Evolutionary conservation across 2,113 vertebrate species (phyloP).

Genomic region (Sapayoa aenigma): DNA sequence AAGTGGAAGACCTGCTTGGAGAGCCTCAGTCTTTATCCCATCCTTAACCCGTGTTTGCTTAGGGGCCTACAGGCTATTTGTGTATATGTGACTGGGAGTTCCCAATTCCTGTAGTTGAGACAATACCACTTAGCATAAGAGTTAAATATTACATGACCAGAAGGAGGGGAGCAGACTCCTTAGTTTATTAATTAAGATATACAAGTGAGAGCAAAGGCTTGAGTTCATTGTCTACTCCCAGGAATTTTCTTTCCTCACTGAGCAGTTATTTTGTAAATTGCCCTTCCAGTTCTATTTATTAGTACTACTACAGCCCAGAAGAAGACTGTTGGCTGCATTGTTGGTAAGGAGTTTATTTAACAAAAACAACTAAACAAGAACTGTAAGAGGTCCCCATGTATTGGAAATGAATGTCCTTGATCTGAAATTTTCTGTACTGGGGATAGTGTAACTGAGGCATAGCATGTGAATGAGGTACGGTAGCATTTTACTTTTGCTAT

Average conservation of each 20-base stretch:
- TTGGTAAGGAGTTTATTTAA: neutral
- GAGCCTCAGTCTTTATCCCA: neutral
- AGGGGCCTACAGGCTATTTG: neutral
- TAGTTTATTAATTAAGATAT: neutral
- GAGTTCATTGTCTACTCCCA: neutral
- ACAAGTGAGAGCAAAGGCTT: neutral
- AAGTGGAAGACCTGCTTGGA: neutral
- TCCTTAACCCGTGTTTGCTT: neutral
- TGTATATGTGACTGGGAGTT: neutral
- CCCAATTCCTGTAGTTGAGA: neutral
- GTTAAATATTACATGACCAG: conserved; percentile 11
- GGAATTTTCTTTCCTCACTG: neutral
- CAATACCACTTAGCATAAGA: neutral
- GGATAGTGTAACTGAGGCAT: neutral
- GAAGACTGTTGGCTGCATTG: neutral
- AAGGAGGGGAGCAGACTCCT: neutral
- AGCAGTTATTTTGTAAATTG: neutral
- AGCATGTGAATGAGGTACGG: neutral
- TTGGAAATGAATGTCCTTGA: neutral
- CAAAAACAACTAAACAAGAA: neutral
- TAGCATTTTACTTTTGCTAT: neutral
- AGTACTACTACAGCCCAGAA: neutral
- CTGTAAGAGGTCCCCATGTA: neutral
- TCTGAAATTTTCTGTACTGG: neutral
- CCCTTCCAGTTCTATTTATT: neutral